Percentiles rank a stretch among this genome's conserved stretches.
Evolutionary conservation across 2,888 invertebrate species (phyloP).

Genomic region (Syrista parreyssii): DNA sequence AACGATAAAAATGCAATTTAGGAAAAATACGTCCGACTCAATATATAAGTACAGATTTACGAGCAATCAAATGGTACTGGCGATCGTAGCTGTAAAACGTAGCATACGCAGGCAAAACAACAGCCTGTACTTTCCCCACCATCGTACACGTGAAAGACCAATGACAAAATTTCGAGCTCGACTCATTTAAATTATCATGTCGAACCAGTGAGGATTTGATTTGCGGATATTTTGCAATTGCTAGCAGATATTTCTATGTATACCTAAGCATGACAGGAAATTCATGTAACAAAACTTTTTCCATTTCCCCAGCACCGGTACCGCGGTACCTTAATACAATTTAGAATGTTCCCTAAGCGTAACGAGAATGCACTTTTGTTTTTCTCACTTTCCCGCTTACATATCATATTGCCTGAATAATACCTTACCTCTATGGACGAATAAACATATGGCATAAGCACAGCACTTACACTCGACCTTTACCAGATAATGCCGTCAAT

Average conservation of each 20-base stretch:
- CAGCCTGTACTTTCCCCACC: not conserved
- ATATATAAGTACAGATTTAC: not conserved
- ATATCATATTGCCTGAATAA: not conserved
- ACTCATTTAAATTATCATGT: not conserved
- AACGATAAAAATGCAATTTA: not conserved
- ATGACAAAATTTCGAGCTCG: not conserved
- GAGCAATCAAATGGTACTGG: not conserved
- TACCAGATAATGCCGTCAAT: conserved; percentile 39
- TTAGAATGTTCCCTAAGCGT: not conserved
- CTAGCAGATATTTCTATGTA: not conserved
- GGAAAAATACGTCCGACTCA: not conserved
- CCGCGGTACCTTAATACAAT: not conserved
- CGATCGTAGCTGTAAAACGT: not conserved
- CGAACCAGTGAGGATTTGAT: not conserved
- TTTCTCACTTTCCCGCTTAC: not conserved
- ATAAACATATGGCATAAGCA: not conserved
- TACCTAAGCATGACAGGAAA: not conserved
- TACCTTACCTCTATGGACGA: not conserved
- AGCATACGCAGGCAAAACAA: not conserved
- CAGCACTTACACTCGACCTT: conserved; percentile 1
- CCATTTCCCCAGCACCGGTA: not conserved
- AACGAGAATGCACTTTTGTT: not conserved
- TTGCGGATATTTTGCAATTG: not conserved
- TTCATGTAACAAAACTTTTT: not conserved
- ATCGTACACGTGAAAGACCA: not conserved